Base-by-base conservation (phyloP, 2,888 invertebrate species). In the Drosophila cracens region DNA sequence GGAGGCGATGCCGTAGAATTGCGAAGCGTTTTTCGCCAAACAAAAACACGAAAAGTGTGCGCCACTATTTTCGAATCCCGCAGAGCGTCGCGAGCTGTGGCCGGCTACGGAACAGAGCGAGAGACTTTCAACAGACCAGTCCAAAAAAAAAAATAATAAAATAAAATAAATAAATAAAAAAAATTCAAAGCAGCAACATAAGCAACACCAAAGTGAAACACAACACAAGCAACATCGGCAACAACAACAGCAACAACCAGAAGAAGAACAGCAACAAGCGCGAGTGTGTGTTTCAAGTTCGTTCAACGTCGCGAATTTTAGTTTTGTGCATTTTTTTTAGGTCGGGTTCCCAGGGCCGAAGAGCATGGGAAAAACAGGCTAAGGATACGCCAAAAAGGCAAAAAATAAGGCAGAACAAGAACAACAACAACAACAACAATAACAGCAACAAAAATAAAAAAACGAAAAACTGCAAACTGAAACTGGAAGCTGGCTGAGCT, bases 31-130 rank as follows among this genome's bases (percentile, higher is more conserved):
- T 76, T 74, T 79, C 71, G 83, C 80, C 70, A 71, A 71, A 71
- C 79, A 67, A n/a, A 38, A 71, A 79, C 76, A 69, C 69, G 66
- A 69, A 82, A 81, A 81, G 70, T 82, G 82, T 81, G 79, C 76
- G 81, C 70, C 64, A 74, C 67, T 60, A 81, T 76, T 79, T 82
- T 79, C 70, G 63, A 80, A 79, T 77, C 73, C 69, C 79, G 74
- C 83, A 83, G 83, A 83, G 71, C 83, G 83, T 82, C 74, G 81
- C 76, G 82, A 83, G 72, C 85, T 75, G 83, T 78, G 80, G 70
- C 79, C 78, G 81, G 81, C 80, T 76, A 74, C 86, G 82, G 83
- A 79, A 73, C 79, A 60, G 54, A 78, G 54, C 64, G 48, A 70
- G 52, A 70, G 64, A 63, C 62, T 69, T 56, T 34, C 56, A 49